Conservation (phyloP, 2,888 invertebrate genomes). For the Lycocerus yunnanus region DNA sequence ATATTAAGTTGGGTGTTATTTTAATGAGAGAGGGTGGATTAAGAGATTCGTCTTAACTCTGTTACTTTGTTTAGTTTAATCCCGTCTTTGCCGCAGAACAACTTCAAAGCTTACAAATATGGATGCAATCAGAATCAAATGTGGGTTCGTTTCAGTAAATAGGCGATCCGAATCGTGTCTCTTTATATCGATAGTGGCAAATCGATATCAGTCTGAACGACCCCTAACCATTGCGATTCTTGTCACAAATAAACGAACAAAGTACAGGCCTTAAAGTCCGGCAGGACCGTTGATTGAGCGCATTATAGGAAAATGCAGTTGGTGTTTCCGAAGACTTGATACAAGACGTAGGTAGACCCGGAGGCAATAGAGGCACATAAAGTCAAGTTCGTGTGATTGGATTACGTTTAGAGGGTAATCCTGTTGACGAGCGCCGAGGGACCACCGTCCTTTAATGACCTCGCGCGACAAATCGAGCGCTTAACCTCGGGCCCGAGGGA, state of each 20-base stretch:
- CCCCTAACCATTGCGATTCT: conserved; percentile 39
- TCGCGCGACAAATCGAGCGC: conserved; percentile 58
- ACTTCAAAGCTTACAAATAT: conserved; percentile 50
- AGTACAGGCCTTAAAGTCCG: conserved; percentile 34
- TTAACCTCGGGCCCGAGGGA: conserved; percentile 51
- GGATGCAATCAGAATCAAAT: conserved; percentile 54
- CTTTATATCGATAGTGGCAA: conserved; percentile 35
- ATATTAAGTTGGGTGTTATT: conserved; percentile 9
- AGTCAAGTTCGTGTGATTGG: conserved; percentile 62
- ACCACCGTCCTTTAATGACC: conserved; percentile 58
- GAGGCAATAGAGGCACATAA: conserved; percentile 43
- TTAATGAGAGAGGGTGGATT: conserved; percentile 29
- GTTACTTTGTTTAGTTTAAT: conserved; percentile 51
- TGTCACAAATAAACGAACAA: conserved; percentile 42
- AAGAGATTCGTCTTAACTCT: conserved; percentile 34
- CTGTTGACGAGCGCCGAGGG: conserved; percentile 67
- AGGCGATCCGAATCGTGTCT: conserved; percentile 42
- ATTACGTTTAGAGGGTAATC: conserved; percentile 65
- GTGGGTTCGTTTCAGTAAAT: conserved; percentile 52
- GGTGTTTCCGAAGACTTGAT: conserved; percentile 25
- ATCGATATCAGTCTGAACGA: conserved; percentile 37
- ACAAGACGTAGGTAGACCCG: conserved; percentile 42
- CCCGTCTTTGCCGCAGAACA: conserved; percentile 44
- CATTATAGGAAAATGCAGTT: conserved; percentile 35
- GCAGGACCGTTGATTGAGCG: conserved; percentile 36